These are phyloP conservation scores for Thyatira batis DNA, from an alignment of 2,888 invertebrate species.

Conservation along the genomic window DNA sequence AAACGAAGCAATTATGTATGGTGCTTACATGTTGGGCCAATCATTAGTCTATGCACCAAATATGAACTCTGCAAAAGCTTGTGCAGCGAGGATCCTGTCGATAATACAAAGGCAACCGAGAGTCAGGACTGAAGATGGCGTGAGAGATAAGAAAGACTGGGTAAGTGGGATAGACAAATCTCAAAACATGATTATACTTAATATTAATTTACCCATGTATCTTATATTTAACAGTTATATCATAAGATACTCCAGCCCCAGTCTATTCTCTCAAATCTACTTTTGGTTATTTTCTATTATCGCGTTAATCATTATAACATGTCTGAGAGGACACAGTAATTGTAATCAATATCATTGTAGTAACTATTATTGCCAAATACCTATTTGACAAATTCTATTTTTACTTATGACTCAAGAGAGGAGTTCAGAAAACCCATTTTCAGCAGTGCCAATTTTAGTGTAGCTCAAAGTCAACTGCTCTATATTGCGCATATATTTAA, in stretches of 20 bases:
- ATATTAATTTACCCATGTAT: not conserved
- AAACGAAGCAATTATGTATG: constrained; percentile 88
- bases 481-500: not conserved
- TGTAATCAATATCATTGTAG: no score
- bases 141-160: constrained; percentile 61
- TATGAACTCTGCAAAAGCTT: constrained; percentile 84
- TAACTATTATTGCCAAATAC: no score
- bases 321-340: no score
- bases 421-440: no score
- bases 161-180: constrained; percentile 60
- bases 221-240: no score
- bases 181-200: constrained; percentile 48
- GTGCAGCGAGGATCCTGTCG: constrained; percentile 58
- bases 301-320: no score
- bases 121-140: constrained; percentile 51
- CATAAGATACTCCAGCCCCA: no score
- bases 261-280: no score
- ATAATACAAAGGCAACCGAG: constrained; percentile 55
- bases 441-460: no score
- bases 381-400: no score
- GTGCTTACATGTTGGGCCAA: constrained; percentile 89
- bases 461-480: not conserved
- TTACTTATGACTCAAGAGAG: no score
- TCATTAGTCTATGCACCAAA: constrained; percentile 89
- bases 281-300: no score